Evolutionary conservation across 2,113 vertebrate species (phyloP).

Genomic region (Anhinga anhinga): DNA sequence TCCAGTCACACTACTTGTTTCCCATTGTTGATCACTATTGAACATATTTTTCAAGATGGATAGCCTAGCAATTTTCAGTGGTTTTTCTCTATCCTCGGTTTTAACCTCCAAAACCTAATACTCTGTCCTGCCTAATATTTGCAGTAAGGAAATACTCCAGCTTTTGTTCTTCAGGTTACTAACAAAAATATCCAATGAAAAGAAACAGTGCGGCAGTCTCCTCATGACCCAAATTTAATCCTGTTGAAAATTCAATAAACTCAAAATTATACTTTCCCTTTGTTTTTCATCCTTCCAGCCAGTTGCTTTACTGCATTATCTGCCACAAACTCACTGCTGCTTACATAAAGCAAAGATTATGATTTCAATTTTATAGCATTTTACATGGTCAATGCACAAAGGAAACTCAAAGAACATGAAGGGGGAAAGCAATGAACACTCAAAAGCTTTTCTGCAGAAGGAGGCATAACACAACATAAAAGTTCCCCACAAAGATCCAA

Average conservation of each 20-base stretch:
- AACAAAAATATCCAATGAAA: neutral
- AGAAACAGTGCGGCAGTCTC: neutral
- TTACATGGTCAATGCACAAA: neutral
- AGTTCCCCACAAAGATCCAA: neutral
- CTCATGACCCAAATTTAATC: neutral
- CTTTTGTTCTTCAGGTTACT: neutral
- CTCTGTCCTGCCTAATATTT: neutral
- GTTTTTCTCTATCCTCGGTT: neutral
- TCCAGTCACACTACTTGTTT: neutral
- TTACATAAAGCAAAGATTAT: neutral
- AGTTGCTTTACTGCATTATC: neutral
- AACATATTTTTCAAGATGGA: neutral
- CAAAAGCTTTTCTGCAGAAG: neutral
- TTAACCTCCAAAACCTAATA: neutral
- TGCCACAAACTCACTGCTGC: neutral
- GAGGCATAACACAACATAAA: neutral
- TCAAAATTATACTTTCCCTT: neutral
- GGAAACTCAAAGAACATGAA: neutral
- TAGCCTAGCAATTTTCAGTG: neutral
- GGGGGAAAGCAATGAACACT: neutral
- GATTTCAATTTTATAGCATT: neutral
- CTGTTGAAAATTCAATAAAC: neutral
- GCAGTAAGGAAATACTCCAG: neutral
- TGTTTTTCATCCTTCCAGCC: neutral
- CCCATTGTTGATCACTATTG: neutral